These are phyloP conservation scores for Origma solitaria DNA, from an alignment of 2,113 vertebrate species.

Conservation along the genomic window DNA sequence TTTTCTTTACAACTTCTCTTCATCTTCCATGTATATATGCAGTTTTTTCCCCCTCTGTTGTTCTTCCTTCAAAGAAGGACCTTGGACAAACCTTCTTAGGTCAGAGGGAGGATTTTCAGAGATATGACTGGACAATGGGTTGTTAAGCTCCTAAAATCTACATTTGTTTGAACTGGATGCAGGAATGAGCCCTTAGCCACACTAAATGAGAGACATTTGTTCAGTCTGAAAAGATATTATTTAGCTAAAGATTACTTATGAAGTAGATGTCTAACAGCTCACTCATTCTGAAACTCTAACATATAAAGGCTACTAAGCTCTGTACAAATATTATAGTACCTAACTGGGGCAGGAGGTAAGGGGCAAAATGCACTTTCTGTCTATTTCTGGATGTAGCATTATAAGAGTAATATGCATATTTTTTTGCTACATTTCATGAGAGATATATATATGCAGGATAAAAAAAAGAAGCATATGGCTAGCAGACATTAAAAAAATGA, in stretches of 20 bases:
- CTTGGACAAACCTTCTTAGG: not conserved
- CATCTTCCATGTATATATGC: not conserved
- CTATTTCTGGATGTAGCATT: not conserved
- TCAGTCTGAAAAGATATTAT: not conserved
- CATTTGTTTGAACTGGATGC: not conserved
- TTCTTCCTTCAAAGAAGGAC: not conserved
- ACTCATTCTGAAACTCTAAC: not conserved
- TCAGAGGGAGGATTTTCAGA: not conserved
- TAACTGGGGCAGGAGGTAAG: not conserved
- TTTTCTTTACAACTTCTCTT: not conserved
- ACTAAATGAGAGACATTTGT: not conserved
- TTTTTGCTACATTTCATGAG: not conserved
- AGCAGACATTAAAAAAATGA: not conserved
- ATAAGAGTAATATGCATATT: not conserved
- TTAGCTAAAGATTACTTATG: not conserved
- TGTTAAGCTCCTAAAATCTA: not conserved
- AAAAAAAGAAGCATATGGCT: not conserved
- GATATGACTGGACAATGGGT: not conserved
- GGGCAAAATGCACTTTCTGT: not conserved
- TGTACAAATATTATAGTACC: not conserved
- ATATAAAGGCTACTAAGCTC: not conserved
- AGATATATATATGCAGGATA: not conserved
- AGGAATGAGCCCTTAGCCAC: not conserved
- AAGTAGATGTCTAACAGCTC: not conserved
- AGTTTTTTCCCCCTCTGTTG: not conserved